phyloP scores from a whole-genome alignment of 2,888 invertebrate genomes.

The Pachliopta kotzebuea region DNA sequence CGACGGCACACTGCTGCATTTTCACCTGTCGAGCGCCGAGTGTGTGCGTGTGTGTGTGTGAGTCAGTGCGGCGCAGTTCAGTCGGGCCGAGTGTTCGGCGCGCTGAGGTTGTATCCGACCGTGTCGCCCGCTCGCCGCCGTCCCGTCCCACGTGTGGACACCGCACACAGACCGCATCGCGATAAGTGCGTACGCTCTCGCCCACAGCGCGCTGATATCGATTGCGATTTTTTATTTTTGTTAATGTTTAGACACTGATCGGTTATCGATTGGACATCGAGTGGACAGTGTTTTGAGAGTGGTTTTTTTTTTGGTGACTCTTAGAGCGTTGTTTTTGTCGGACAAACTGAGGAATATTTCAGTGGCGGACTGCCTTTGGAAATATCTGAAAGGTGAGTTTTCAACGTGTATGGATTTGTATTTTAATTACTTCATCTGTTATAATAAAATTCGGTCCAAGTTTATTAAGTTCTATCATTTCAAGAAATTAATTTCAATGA shows the following conservation, averaged over 20 bases:
- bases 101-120: slow-evolving; percentile 59
- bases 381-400: slow-evolving; percentile 71
- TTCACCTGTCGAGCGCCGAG: slow-evolving; percentile 70
- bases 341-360: slow-evolving; percentile 74
- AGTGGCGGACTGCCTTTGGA: slow-evolving; percentile 67
- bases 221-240: slow-evolving; percentile 35
- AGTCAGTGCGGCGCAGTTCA: slow-evolving; percentile 59
- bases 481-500: too few species aligned
- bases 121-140: slow-evolving; percentile 38
- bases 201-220: slow-evolving; percentile 32
- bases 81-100: slow-evolving; percentile 71
- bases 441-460: slow-evolving; percentile 56
- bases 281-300: slow-evolving; percentile 62
- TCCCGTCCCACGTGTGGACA: slow-evolving; percentile 63
- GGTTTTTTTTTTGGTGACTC: slow-evolving; percentile 62
- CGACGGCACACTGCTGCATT: slow-evolving; percentile 70
- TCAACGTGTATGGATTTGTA: neutral
- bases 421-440: neutral
- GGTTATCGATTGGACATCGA: slow-evolving; percentile 40
- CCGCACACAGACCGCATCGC: slow-evolving; percentile 60
- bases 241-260: slow-evolving; percentile 38
- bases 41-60: slow-evolving; percentile 61
- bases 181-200: slow-evolving; percentile 66
- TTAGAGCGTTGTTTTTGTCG: slow-evolving; percentile 53
- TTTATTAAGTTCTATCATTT: slow-evolving; percentile 32